These are phyloP conservation scores for Drosophila quadrilineata DNA, from an alignment of 1,140 invertebrate genomes.

Conservation along the genomic window DNA sequence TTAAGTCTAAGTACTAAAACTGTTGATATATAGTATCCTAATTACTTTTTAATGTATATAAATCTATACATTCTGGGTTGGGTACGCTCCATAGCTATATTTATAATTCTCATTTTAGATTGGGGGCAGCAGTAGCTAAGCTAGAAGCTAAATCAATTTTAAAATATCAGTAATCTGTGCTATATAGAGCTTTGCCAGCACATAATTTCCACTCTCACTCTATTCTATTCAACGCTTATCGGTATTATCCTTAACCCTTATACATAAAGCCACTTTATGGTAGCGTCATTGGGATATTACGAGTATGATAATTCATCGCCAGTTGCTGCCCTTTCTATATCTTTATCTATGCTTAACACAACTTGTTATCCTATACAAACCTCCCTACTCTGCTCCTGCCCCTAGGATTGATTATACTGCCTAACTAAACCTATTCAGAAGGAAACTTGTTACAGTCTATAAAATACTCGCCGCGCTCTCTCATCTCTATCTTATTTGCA, in stretches of 20 bases:
- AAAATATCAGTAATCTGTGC: conserved; percentile 34
- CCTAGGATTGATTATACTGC: conserved; percentile 32
- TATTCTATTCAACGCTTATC: not conserved
- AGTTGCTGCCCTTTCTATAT: conserved; percentile 2
- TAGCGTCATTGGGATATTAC: not conserved
- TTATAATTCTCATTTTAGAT: conserved; percentile 15
- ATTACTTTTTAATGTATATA: too few species aligned
- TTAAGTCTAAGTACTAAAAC: conserved; percentile 22
- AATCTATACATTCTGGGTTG: conserved; percentile 36
- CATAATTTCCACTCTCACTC: not conserved
- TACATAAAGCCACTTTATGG: conserved; percentile 14
- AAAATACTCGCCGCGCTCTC: conserved; percentile 57
- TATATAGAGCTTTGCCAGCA: conserved; percentile 8
- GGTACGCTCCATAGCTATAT: conserved; percentile 11
- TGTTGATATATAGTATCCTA: conserved; percentile 33
- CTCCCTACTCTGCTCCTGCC: not conserved
- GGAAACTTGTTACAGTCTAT: conserved; percentile 78
- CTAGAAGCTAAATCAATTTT: too few species aligned
- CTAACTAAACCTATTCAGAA: conserved; percentile 57
- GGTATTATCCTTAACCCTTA: too few species aligned
- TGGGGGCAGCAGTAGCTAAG: conserved; percentile 19
- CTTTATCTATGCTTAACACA: conserved; percentile 29
- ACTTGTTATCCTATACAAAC: conserved; percentile 54
- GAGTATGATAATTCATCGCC: not conserved
- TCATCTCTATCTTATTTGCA: too few species aligned